phyloP scores from a whole-genome alignment of 2,888 invertebrate genomes.

The Bellardia bayeri region DNA sequence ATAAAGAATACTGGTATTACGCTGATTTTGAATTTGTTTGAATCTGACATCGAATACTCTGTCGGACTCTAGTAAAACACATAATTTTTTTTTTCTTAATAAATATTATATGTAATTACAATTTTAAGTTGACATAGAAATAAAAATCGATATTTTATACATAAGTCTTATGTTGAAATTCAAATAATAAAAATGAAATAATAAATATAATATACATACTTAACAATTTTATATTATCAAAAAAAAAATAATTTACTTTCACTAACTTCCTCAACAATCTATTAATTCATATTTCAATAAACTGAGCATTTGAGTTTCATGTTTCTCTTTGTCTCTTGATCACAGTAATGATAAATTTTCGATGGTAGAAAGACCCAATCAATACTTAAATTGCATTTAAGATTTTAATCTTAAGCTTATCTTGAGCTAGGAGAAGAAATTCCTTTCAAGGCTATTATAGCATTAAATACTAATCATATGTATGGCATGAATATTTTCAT shows the following conservation, averaged over 20 bases:
- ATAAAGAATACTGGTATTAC: too few species aligned
- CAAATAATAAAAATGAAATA: too few species aligned
- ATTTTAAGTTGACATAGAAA: too few species aligned
- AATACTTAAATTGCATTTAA: constrained; percentile 38
- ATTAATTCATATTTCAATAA: background rate
- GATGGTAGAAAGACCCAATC: constrained; percentile 14
- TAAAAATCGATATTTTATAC: too few species aligned
- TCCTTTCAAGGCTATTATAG: constrained; percentile 71
- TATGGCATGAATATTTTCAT: constrained; percentile 47
- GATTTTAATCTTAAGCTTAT: constrained; percentile 46
- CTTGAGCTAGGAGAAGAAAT: constrained; percentile 40
- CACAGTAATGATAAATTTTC: constrained; percentile 34
- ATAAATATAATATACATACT: background rate
- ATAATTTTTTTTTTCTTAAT: too few species aligned
- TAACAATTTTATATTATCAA: background rate
- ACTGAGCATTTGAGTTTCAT: background rate
- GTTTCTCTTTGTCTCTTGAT: constrained; percentile 24
- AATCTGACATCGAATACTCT: too few species aligned
- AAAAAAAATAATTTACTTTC: background rate
- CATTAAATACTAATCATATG: constrained; percentile 69
- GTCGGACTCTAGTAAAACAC: too few species aligned
- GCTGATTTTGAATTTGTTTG: too few species aligned
- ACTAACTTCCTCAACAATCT: background rate
- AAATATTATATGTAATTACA: too few species aligned
- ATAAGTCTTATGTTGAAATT: too few species aligned